These are phyloP conservation scores for Ridgeia piscesae DNA, from an alignment of 1,140 invertebrate genomes.

Conservation along the genomic window DNA sequence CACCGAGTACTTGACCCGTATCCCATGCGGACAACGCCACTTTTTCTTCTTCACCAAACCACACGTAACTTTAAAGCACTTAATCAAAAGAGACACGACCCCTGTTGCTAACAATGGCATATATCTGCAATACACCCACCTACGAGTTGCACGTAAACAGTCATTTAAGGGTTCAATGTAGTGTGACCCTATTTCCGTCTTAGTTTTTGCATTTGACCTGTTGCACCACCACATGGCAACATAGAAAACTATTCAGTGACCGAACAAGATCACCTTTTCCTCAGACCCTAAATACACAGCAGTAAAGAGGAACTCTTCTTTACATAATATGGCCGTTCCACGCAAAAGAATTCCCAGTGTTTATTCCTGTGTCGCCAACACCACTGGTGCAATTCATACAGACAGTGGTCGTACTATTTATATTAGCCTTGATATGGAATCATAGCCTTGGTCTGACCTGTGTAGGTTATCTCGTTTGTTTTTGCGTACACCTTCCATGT, in stretches of 20 bases:
- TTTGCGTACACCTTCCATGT: neutral
- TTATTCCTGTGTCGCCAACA: neutral
- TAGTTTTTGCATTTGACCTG: no score
- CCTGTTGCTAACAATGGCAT: neutral
- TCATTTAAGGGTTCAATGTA: neutral
- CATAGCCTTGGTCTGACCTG: neutral
- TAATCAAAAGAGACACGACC: neutral
- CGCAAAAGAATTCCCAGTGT: neutral
- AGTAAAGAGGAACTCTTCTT: neutral
- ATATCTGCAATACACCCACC: neutral
- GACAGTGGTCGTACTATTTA: neutral
- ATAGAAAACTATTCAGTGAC: no score
- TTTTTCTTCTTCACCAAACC: neutral
- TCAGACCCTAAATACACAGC: no score
- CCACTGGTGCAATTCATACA: neutral
- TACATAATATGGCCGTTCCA: neutral
- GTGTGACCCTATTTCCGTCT: no score
- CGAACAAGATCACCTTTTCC: no score
- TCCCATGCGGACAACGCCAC: neutral
- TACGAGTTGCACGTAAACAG: neutral
- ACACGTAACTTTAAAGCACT: neutral
- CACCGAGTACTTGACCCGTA: neutral
- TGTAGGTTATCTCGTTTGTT: neutral
- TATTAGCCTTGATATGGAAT: neutral
- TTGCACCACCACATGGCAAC: no score